Percentiles rank a stretch among this genome's conserved stretches.
These are phyloP conservation scores for Meganola albula DNA, from an alignment of 2,888 invertebrate genomes.

Conservation along the genomic window DNA sequence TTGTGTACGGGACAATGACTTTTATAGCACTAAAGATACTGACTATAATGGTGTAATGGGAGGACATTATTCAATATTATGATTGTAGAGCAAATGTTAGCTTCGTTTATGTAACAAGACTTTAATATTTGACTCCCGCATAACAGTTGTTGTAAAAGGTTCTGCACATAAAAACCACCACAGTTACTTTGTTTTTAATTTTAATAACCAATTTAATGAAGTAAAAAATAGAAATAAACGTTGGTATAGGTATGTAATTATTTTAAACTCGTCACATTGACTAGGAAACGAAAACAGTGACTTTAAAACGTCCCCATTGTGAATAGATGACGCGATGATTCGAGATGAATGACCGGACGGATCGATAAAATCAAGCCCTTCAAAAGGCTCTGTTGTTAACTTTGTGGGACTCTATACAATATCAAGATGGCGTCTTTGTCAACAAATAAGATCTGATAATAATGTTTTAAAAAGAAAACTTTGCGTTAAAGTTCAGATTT, in stretches of 20 bases:
- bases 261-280: too few relatives aligned
- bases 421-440: constrained; percentile 47
- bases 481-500: constrained; percentile 33
- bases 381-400: constrained; percentile 27
- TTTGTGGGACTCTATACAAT: constrained; percentile 29
- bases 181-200: too few relatives aligned
- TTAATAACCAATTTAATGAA: too few relatives aligned
- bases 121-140: constrained; percentile 24
- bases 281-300: constrained; percentile 8
- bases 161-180: constrained; percentile 9
- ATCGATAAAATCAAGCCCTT: constrained; percentile 27
- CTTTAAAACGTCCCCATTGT: constrained; percentile 21
- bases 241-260: too few relatives aligned
- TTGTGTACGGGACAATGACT: constrained; percentile 14
- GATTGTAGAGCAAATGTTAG: constrained; percentile 18
- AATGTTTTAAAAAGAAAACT: constrained; percentile 40
- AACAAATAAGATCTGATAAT: constrained; percentile 49
- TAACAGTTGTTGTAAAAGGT: constrained; percentile 9
- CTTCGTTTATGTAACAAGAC: constrained; percentile 15
- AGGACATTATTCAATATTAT: constrained; percentile 13
- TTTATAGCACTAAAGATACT: constrained; percentile 10
- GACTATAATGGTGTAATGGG: constrained; percentile 7
- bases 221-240: too few relatives aligned
- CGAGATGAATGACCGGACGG: constrained; percentile 33
- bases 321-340: constrained; percentile 30